Base-by-base conservation (phyloP, 2,888 invertebrate species). In the Periphyllus acericola region DNA sequence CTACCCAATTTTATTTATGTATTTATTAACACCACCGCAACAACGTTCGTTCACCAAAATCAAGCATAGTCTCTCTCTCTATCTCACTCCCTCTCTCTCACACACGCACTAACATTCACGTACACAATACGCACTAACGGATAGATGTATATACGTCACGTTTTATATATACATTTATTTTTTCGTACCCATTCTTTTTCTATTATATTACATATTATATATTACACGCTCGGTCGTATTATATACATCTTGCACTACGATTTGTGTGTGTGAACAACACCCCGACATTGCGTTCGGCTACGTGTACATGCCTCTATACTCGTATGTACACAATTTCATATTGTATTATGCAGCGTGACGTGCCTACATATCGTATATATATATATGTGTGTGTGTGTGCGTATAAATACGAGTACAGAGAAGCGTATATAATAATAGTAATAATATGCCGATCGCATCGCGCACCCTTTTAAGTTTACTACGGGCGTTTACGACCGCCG, bases 1-100 rank as follows among this genome's bases (percentile, higher is more conserved):
- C 71, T 85, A 85, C 52, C 68, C 46, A 68, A 78, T 78, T 85
- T 78, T 78, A 78, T 78, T 84, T 84, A 84, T 68, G 84, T 84
- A 76, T 84, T 84, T 84, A 78, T 84, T 84, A 82, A 78, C 83
- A 78, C 84, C 40, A 36, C 52, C 55, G 66, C 84, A 55, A 32
- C 84, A n/a, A n/a, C 76, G n/a, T 25, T 14, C 52, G 76, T n/a
- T 46, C 36, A 40, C 29, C 76, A 8, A 46, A 76, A 40, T 76
- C 52, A 11, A n/a, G n/a, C 4, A 46, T 40, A 40, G 34, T 40
- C 40, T 11, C 9, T 25, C 17, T 75, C 40, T 19, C 19, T 55
- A 14, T 55, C 17, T 55, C n/a, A n/a, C n/a, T n/a, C n/a, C n/a
- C n/a, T n/a, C n/a, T n/a, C n/a, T n/a, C n/a, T n/a, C n/a, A n/a